Conservation (phyloP, 2,113 vertebrate species). For the Leptobrachium ailaonicum region DNA sequence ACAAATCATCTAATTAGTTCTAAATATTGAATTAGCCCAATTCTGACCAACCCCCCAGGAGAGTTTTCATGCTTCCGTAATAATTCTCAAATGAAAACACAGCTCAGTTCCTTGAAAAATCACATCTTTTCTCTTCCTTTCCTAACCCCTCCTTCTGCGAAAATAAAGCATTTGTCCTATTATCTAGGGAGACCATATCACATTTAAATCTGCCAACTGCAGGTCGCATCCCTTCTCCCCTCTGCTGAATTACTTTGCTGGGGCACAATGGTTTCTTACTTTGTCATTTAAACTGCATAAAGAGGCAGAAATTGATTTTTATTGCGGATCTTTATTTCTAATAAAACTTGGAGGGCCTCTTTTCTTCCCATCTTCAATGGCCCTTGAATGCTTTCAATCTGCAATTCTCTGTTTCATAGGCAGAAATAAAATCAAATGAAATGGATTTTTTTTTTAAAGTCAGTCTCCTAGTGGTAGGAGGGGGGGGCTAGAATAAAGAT, state of each 20-base stretch:
- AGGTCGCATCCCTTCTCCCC: constrained; percentile 73
- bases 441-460: constrained; percentile 42
- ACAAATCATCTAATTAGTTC: background rate
- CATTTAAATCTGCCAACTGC: constrained; percentile 51
- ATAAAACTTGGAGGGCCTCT: constrained; percentile 99
- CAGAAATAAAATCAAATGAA: constrained; percentile 86
- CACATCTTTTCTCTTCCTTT: constrained; percentile 40
- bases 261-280: constrained; percentile 93
- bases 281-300: constrained; percentile 99
- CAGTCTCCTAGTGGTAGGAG: constrained; percentile 9
- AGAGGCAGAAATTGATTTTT: constrained; percentile 99
- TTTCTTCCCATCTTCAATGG: constrained; percentile 99
- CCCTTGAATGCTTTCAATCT: constrained; percentile 99
- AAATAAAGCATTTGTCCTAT: constrained; percentile 52
- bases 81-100: constrained; percentile 41
- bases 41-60: background rate
- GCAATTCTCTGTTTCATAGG: constrained; percentile 97
- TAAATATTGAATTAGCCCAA: background rate
- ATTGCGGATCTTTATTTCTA: constrained; percentile 99
- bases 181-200: constrained; percentile 50
- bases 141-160: constrained; percentile 41
- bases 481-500: background rate
- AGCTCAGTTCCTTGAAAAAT: constrained; percentile 44
- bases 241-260: constrained; percentile 97
- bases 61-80: constrained; percentile 16